Conservation (phyloP, 30 jellyfish, hydroid and myxozoan genomes). For the Mastigias papua region DNA sequence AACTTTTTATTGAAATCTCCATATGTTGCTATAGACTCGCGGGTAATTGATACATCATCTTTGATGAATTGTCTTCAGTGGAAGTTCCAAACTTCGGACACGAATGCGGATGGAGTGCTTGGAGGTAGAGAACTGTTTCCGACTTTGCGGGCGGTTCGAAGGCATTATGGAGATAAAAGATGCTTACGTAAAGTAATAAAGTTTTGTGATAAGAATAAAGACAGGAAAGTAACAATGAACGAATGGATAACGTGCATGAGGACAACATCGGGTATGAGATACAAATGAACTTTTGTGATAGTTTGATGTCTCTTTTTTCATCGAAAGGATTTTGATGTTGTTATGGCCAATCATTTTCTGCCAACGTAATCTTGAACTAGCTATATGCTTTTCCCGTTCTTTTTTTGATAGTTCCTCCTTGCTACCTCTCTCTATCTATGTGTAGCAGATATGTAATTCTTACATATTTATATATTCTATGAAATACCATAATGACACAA, state of each 20-base stretch:
- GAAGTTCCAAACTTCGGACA: slow-evolving; percentile 65
- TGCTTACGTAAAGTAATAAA: slow-evolving; percentile 75
- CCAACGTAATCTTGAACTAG: no score
- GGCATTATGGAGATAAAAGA: slow-evolving; percentile 75
- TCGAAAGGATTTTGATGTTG: no score
- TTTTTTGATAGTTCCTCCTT: neutral
- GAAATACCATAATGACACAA: neutral
- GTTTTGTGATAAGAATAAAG: slow-evolving; percentile 83
- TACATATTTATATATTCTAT: neutral
- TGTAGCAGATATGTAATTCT: neutral
- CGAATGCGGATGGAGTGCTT: slow-evolving; percentile 71
- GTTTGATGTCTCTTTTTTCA: no score
- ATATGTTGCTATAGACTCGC: slow-evolving; percentile 28
- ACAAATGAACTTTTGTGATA: neutral
- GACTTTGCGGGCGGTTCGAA: slow-evolving; percentile 64
- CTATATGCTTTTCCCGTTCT: no score
- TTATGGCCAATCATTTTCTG: no score
- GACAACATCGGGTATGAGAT: slow-evolving; percentile 33
- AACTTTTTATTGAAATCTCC: no score
- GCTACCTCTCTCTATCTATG: neutral
- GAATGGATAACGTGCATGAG: slow-evolving; percentile 82
- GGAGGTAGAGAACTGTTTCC: slow-evolving; percentile 73
- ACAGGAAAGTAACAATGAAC: slow-evolving; percentile 59
- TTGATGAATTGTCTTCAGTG: slow-evolving; percentile 74
- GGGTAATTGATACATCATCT: slow-evolving; percentile 48